Conservation (phyloP, 2,797 vertebrate species). For the Hapalemur alaotrensis region DNA sequence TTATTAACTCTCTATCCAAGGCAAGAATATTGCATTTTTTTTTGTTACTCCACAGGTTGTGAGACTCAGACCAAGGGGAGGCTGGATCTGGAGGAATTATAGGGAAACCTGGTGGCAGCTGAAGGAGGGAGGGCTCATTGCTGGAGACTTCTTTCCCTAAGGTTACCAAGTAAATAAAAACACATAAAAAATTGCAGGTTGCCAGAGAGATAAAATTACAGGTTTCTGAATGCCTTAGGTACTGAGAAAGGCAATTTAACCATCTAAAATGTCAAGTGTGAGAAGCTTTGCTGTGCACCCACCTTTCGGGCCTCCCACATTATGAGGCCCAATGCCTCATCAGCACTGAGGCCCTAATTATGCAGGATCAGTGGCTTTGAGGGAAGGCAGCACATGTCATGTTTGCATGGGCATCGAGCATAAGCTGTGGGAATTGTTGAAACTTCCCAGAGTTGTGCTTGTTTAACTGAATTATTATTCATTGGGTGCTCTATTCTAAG, state of each 20-base stretch:
- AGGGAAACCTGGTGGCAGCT: not conserved
- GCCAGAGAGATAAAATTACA: slow-evolving; percentile 41
- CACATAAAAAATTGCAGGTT: slow-evolving; percentile 58
- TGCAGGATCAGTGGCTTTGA: not conserved
- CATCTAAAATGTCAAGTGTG: not conserved
- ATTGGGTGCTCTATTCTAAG: not conserved
- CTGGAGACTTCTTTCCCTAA: not conserved
- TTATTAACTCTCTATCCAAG: not conserved
- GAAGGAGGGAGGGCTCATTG: accelerated
- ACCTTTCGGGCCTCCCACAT: not conserved
- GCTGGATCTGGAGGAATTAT: accelerated
- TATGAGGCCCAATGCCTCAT: not conserved
- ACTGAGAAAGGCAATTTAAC: not conserved
- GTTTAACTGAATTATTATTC: not conserved
- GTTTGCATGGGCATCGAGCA: not conserved
- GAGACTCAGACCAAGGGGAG: not conserved
- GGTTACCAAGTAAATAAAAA: slow-evolving; percentile 67
- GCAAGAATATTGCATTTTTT: not conserved
- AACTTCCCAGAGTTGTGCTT: not conserved
- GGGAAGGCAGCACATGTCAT: accelerated
- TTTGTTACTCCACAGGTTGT: not conserved
- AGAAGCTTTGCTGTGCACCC: accelerated
- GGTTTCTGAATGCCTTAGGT: not conserved
- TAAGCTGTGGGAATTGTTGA: not conserved
- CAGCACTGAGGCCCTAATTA: slow-evolving; percentile 21